A percentile compares a stretch with the other conserved stretches of the same genome.
Conservation (phyloP, 2,797 vertebrate genomes). For the Discoglossus pictus region DNA sequence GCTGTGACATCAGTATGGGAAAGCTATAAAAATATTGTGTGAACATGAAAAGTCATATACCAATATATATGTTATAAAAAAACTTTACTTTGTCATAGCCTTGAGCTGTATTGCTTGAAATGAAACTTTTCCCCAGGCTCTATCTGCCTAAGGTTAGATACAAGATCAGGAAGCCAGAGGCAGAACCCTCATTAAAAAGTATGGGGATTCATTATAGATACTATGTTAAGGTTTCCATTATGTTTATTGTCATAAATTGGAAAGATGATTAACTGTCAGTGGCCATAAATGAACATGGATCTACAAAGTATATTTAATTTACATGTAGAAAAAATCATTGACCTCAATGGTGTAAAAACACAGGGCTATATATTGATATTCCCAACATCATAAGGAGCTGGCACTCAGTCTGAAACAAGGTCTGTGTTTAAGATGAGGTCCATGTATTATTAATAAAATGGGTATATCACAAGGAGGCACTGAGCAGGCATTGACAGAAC, state of each 20-base stretch:
- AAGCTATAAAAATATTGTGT: background rate
- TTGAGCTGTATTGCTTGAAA: conserved; percentile 20
- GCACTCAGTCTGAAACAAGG: too few relatives aligned
- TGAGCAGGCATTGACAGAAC: too few relatives aligned
- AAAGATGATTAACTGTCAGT: background rate
- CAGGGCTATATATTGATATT: background rate
- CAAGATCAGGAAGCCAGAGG: conserved; percentile 31
- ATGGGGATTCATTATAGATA: conserved; percentile 30
- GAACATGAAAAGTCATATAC: conserved; percentile 26
- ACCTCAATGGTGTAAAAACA: background rate
- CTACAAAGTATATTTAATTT: background rate
- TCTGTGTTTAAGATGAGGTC: too few relatives aligned
- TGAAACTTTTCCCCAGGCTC: conserved; percentile 30
- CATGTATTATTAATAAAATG: too few relatives aligned
- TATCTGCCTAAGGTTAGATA: conserved; percentile 32
- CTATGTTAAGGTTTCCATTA: conserved; percentile 26
- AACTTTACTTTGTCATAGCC: conserved; percentile 30
- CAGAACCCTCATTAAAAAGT: conserved; percentile 40
- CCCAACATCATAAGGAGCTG: too few relatives aligned
- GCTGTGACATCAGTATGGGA: background rate
- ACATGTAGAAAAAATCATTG: background rate
- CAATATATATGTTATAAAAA: conserved; percentile 6
- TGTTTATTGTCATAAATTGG: conserved; percentile 20
- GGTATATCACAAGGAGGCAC: too few relatives aligned
- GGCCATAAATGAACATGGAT: background rate